phyloP scores from a whole-genome alignment of 2,797 vertebrate genomes.

The Erithacus rubecula region DNA sequence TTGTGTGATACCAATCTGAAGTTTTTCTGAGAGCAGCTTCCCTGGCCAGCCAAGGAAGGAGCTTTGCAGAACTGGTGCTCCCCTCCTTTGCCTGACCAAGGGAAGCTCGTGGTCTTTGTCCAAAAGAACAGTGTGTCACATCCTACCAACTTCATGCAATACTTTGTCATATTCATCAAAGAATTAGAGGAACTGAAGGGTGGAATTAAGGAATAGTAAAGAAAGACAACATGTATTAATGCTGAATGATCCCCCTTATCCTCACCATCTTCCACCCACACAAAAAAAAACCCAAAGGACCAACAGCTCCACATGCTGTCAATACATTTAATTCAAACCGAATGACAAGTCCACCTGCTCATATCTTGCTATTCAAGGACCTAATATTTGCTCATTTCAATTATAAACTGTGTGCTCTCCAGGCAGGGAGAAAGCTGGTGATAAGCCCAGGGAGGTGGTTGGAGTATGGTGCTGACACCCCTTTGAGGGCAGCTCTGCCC shows the following conservation, averaged over 20 bases:
- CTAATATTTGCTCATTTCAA: neutral
- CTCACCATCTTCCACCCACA: neutral
- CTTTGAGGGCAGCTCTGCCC: neutral
- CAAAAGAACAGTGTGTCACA: fast-evolving
- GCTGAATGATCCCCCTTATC: neutral
- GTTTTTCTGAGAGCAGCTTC: neutral
- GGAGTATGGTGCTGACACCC: neutral
- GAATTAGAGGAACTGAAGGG: neutral
- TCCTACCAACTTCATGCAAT: neutral
- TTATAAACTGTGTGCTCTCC: neutral
- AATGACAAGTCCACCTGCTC: neutral
- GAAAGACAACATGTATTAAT: neutral
- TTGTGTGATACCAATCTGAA: fast-evolving
- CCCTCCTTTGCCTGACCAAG: neutral
- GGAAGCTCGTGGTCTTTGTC: neutral
- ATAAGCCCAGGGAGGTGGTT: neutral
- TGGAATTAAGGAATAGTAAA: neutral
- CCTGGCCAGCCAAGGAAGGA: neutral
- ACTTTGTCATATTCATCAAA: neutral
- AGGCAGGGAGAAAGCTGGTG: neutral
- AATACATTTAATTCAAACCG: neutral
- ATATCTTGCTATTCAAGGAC: neutral
- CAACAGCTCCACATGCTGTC: neutral
- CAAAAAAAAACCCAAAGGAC: neutral
- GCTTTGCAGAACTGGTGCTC: neutral